Evolutionary conservation across 1,140 invertebrate species (phyloP), one percentile per base, ranked within the genome.

Genomic region (Macrobrachium nipponense): DNA sequence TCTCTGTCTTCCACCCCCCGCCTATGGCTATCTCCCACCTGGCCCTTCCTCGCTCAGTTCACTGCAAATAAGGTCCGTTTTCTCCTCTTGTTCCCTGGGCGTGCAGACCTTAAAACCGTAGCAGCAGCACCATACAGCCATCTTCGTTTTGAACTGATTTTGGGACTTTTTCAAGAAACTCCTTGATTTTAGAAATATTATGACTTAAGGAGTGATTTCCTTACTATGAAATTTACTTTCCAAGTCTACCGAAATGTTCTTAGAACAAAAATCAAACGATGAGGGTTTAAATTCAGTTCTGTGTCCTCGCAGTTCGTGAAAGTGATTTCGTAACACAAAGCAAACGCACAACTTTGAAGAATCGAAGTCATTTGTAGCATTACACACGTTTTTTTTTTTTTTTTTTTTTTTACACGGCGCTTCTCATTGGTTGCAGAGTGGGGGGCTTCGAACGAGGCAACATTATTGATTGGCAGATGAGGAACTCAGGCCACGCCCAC

Each of bases 381-480:
- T 51, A 68, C 43, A 80, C 79, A 68, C 79, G 51, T 68, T 68
- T 36, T 36, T 36, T 36, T 36, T 36, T 68, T 68, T 68, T 36
- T 36, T 36, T 36, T 36, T 36, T 36, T 36, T 68, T 68, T 68
- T 66, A 27, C 44, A 68, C 79, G 79, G 36, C 79, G 79, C 68
- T 18, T 27, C 79, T 80, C 79, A 81, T 72, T 81, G 80, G 80
- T 68, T 51, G 73, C 11, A 10, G 58, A 60, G 60, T 20, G 7
- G 72, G 8, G 20, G 76, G 44, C 68, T 80, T 86, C 83, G 83
- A 86, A 80, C 83, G 15, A 68, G 68, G 17, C 62, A 75, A 59
- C 72, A 80, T 75, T 82, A 86, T 86, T 86, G 83, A 86, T 86
- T 86, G 77, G 83, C 68, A 75, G 83, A 79, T 62, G 64, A 80